Evolutionary conservation across 1,140 invertebrate genomes (phyloP).

Genomic region (Agrilus planipennis): DNA sequence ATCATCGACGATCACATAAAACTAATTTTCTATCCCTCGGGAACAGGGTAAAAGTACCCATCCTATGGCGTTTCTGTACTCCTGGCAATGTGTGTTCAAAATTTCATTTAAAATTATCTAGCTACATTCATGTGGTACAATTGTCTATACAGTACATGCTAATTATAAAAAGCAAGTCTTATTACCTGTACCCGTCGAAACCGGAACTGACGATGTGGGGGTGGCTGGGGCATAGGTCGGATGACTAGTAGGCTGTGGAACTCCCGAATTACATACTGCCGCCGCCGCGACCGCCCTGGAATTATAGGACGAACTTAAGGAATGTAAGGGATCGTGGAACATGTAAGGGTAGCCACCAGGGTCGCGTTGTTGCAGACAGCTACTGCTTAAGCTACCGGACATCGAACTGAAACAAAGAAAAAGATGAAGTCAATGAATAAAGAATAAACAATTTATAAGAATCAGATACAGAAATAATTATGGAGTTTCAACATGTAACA

Average conservation of each 20-base stretch:
- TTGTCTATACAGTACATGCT: no score
- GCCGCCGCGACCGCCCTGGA: constrained; percentile 45
- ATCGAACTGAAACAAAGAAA: constrained; percentile 53
- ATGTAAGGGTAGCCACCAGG: constrained; percentile 75
- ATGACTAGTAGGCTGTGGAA: constrained; percentile 42
- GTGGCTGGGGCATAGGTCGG: constrained; percentile 41
- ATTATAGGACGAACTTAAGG: constrained; percentile 57
- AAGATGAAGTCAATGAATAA: no score
- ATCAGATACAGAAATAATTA: no score
- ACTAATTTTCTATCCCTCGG: no score
- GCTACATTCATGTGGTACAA: no score
- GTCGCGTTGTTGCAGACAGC: constrained; percentile 83
- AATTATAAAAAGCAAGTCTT: background rate
- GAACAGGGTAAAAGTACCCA: no score
- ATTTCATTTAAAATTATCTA: no score
- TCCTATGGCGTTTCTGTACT: no score
- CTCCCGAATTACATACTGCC: constrained; percentile 49
- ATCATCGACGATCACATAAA: no score
- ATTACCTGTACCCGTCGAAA: constrained; percentile 33
- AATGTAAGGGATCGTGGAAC: constrained; percentile 81
- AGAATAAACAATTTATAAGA: no score
- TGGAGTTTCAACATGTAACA: no score
- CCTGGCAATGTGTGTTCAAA: no score
- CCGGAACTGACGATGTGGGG: constrained; percentile 38
- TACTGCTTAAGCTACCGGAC: constrained; percentile 64